Percentiles rank a stretch among this genome's conserved stretches.
phyloP scores from a whole-genome alignment of 2,113 vertebrate species.

The Spizaetus ornatus region DNA sequence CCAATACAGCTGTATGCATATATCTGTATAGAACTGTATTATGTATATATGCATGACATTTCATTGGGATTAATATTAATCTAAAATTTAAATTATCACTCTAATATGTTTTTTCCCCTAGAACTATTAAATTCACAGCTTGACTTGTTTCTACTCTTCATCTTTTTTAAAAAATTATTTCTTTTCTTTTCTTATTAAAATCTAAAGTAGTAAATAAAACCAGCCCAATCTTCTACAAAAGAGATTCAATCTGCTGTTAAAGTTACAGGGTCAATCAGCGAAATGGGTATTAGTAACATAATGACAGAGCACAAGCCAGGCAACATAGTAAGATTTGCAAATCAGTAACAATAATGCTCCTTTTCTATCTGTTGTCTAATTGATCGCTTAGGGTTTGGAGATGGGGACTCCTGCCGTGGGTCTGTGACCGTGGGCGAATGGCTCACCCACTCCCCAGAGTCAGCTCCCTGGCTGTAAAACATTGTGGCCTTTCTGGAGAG shows the following conservation, averaged over 20 bases:
- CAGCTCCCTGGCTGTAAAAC: neutral
- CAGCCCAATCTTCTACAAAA: neutral
- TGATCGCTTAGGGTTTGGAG: neutral
- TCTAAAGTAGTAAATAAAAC: neutral
- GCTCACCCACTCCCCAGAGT: neutral
- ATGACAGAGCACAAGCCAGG: neutral
- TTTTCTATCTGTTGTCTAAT: neutral
- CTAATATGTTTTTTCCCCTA: neutral
- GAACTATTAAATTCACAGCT: neutral
- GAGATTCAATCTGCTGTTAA: neutral
- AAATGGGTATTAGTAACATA: neutral
- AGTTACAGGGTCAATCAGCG: neutral
- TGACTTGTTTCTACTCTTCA: neutral
- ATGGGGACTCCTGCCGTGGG: neutral
- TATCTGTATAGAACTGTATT: neutral
- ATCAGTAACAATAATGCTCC: neutral
- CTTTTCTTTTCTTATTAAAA: neutral
- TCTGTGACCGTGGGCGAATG: rapidly evolving
- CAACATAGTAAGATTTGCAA: neutral
- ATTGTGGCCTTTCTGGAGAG: neutral
- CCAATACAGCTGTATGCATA: neutral
- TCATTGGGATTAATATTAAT: neutral
- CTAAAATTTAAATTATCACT: neutral
- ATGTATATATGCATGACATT: neutral
- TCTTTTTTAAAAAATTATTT: neutral